Evolutionary conservation across 2,797 vertebrate species (phyloP).

Genomic region (Avahi laniger): DNA sequence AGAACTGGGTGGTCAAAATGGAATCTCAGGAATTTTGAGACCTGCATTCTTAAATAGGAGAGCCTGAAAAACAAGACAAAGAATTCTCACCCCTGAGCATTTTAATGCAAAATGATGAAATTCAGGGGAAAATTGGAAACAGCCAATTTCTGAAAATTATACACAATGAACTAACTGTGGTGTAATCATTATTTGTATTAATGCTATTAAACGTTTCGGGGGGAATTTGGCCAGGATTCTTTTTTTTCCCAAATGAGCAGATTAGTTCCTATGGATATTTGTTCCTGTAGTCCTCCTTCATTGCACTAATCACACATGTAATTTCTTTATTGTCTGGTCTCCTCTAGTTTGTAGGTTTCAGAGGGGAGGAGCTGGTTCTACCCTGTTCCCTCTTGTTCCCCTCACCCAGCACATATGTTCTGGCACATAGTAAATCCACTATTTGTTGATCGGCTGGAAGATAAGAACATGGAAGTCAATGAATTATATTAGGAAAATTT

Average conservation of each 20-base stretch:
- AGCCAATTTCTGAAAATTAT: constrained; percentile 57
- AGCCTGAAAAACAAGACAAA: neutral
- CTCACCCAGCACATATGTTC: neutral
- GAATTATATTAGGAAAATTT: neutral
- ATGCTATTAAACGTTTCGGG: neutral
- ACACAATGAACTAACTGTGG: neutral
- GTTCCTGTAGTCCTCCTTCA: neutral
- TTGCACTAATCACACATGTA: neutral
- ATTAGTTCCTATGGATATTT: neutral
- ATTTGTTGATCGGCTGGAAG: neutral
- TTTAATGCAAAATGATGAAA: constrained; percentile 58
- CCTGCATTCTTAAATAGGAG: constrained; percentile 17
- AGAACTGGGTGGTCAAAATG: neutral
- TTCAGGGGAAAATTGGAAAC: constrained; percentile 48
- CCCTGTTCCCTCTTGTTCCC: neutral
- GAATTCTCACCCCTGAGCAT: neutral
- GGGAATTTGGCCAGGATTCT: neutral
- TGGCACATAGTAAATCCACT: neutral
- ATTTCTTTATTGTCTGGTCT: neutral
- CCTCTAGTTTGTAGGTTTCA: neutral
- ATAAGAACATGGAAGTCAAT: neutral
- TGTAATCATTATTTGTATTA: constrained; percentile 28
- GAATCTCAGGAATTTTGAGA: constrained; percentile 17
- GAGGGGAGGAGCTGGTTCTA: neutral
- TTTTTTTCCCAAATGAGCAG: neutral